These are phyloP conservation scores for Lymantria dispar DNA, from an alignment of 2,888 invertebrate species.

Conservation along the genomic window DNA sequence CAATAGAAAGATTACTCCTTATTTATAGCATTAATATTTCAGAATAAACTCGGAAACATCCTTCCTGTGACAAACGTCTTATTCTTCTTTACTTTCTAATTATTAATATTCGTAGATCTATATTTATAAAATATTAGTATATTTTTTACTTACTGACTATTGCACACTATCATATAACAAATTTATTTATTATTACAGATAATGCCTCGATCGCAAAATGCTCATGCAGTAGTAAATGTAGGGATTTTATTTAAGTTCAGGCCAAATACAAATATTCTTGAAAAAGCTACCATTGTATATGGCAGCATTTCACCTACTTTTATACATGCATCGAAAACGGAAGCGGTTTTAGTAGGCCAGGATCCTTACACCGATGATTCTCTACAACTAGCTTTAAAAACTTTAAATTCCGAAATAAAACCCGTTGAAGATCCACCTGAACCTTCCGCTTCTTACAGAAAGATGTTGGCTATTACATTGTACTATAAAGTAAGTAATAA, in stretches of 20 bases:
- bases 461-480: slow-evolving; percentile 79
- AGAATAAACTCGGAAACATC: too few species aligned
- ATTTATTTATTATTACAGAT: slow-evolving; percentile 72
- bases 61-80: too few species aligned
- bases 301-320: slow-evolving; percentile 79
- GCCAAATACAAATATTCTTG: slow-evolving; percentile 52
- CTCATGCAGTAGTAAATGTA: slow-evolving; percentile 89
- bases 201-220: slow-evolving; percentile 87
- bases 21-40: too few species aligned
- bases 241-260: slow-evolving; percentile 85
- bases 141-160: too few species aligned
- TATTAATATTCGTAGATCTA: too few species aligned
- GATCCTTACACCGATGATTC: slow-evolving; percentile 58
- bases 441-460: slow-evolving; percentile 81
- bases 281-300: slow-evolving; percentile 79
- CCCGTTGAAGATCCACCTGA: slow-evolving; percentile 68
- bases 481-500: slow-evolving; percentile 80
- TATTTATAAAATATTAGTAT: too few species aligned
- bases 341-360: slow-evolving; percentile 70
- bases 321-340: slow-evolving; percentile 77
- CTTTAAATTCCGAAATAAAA: slow-evolving; percentile 45
- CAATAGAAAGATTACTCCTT: too few species aligned
- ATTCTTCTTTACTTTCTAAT: too few species aligned
- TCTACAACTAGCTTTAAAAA: slow-evolving; percentile 57
- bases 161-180: too few species aligned